A percentile compares a stretch with the other conserved stretches of the same genome.
Evolutionary conservation across 2,797 vertebrate genomes (phyloP).

Genomic region (Aldrovandia affinis): DNA sequence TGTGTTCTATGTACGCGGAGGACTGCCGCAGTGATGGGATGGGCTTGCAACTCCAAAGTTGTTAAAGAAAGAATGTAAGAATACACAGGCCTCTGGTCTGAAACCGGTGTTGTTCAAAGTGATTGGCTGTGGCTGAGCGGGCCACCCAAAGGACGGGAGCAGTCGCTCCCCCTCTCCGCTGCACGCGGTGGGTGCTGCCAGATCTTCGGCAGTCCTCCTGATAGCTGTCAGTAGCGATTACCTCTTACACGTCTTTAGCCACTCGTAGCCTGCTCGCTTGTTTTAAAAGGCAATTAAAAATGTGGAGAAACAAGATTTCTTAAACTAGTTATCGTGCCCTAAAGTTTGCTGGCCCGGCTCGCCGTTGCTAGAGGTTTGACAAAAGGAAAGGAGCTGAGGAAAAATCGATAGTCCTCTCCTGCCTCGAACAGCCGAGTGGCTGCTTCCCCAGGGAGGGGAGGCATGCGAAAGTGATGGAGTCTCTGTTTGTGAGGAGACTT

Average conservation of each 20-base stretch:
- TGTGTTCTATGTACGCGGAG: no score
- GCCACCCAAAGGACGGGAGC: neutral
- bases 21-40: no score
- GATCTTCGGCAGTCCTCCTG: constrained; percentile 53
- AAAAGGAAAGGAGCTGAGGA: constrained; percentile 24
- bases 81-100: neutral
- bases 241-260: constrained; percentile 54
- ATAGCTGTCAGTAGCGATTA: constrained; percentile 69
- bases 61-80: no score
- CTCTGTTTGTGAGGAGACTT: constrained; percentile 72
- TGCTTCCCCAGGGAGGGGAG: constrained; percentile 55
- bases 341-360: constrained; percentile 52
- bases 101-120: neutral
- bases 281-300: constrained; percentile 69
- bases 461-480: constrained; percentile 69
- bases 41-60: no score
- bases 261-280: constrained; percentile 47
- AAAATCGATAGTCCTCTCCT: constrained; percentile 75
- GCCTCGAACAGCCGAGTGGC: constrained; percentile 75
- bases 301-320: constrained; percentile 59
- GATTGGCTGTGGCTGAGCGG: neutral
- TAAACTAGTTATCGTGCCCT: constrained; percentile 62
- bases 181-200: constrained; percentile 51
- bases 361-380: constrained; percentile 44
- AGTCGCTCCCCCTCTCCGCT: constrained; percentile 38